Conservation (phyloP, 92 coral and sea anemone genomes). For the Actinernus sp. region DNA sequence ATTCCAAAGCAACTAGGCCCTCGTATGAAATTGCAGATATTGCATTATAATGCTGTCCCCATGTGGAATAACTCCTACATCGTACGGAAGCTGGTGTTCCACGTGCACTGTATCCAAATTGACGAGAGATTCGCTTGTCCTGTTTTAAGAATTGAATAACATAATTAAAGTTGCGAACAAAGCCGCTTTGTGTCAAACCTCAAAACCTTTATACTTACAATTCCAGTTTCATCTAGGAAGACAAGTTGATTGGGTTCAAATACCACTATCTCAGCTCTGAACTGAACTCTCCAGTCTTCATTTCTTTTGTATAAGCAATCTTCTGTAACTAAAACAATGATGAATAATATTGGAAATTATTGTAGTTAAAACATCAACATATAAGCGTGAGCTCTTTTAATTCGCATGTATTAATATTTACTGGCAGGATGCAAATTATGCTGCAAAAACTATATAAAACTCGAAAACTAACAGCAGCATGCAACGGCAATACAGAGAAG, state of each 20-base stretch:
- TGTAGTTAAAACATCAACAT: neutral
- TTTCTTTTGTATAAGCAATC: conserved; percentile 41
- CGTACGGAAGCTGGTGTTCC: conserved; percentile 16
- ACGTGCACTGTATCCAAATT: conserved; percentile 34
- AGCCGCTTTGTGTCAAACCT: neutral
- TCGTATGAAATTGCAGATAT: conserved; percentile 39
- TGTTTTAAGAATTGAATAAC: neutral
- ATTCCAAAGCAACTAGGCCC: conserved; percentile 28
- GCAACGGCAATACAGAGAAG: no score
- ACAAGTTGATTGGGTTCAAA: conserved; percentile 57
- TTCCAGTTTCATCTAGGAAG: conserved; percentile 67
- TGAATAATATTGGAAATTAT: neutral
- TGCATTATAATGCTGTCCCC: conserved; percentile 28
- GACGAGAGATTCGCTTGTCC: conserved; percentile 43
- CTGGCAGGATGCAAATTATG: no score
- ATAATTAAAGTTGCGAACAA: neutral
- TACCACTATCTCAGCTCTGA: conserved; percentile 38
- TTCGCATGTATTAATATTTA: no score
- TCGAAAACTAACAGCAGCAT: no score
- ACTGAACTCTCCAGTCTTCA: conserved; percentile 35
- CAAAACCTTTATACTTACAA: conserved; percentile 37
- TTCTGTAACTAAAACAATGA: conserved; percentile 14
- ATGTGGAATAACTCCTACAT: conserved; percentile 15
- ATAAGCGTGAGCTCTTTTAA: no score
- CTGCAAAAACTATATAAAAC: neutral